These are phyloP conservation scores for Lymantria dispar DNA, from an alignment of 2,888 invertebrate species.

Conservation along the genomic window DNA sequence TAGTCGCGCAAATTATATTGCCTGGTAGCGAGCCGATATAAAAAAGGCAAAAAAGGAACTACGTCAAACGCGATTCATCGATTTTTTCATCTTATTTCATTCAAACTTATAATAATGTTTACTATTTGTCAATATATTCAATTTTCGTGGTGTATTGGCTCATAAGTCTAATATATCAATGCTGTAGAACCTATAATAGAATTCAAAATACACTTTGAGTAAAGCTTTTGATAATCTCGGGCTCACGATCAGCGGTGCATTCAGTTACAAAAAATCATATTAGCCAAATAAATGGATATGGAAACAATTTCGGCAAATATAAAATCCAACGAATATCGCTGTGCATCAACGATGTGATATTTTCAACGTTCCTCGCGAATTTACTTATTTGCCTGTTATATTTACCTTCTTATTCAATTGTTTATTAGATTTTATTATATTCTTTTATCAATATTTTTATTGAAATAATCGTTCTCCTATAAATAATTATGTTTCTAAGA, in stretches of 20 bases:
- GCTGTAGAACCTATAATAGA: background rate
- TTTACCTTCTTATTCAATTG: background rate
- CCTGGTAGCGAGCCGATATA: no score
- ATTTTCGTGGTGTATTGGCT: no score
- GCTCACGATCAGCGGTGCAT: constrained; percentile 10
- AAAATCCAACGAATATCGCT: background rate
- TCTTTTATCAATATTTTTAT: background rate
- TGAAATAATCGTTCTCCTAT: background rate
- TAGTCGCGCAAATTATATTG: no score
- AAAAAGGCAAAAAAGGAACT: no score
- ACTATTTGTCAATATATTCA: no score
- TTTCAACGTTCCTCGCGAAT: background rate
- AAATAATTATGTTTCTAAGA: no score
- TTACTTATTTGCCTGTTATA: constrained; percentile 1
- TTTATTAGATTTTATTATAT: background rate
- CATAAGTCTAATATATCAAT: background rate
- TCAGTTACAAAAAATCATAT: background rate
- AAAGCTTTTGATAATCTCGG: constrained; percentile 6
- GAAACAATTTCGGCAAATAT: background rate
- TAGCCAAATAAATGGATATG: background rate
- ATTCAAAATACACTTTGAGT: background rate
- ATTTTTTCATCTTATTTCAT: no score
- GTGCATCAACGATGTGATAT: background rate
- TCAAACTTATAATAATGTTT: no score
- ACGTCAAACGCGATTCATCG: no score